These are phyloP conservation scores for Urocolius indicus DNA, from an alignment of 2,113 vertebrate genomes.

Conservation along the genomic window DNA sequence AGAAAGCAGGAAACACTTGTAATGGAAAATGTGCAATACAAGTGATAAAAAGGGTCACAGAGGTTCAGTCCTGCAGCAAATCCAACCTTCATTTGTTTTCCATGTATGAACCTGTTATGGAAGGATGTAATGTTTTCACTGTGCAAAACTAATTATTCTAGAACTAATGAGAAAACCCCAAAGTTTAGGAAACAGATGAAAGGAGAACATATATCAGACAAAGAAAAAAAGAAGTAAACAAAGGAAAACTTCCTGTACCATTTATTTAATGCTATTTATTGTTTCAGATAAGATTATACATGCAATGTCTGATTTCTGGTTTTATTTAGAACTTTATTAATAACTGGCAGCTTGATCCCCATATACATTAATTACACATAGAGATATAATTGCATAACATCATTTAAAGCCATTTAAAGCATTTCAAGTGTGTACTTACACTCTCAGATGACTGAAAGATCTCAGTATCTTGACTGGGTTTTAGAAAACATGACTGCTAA, in stretches of 20 bases:
- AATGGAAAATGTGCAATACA: not conserved
- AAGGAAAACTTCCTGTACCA: not conserved
- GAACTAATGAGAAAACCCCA: not conserved
- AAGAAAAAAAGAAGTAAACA: not conserved
- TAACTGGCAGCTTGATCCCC: not conserved
- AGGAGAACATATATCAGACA: not conserved
- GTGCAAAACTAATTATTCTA: not conserved
- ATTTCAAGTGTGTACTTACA: not conserved
- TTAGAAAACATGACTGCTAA: not conserved
- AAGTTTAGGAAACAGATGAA: not conserved
- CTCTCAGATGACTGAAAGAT: not conserved
- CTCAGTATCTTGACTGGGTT: not conserved
- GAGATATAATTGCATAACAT: not conserved
- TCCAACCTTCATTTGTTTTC: not conserved
- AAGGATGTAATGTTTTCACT: not conserved
- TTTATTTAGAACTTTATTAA: not conserved
- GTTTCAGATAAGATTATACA: not conserved
- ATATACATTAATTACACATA: not conserved
- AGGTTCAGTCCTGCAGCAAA: not conserved
- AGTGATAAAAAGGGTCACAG: not conserved
- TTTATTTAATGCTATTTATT: not conserved
- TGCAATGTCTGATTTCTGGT: not conserved
- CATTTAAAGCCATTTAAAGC: not conserved
- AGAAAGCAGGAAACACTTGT: slow-evolving; percentile 3
- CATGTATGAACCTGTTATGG: not conserved